These are phyloP conservation scores for Lingula anatina DNA, from an alignment of 2,888 invertebrate genomes.

Conservation along the genomic window DNA sequence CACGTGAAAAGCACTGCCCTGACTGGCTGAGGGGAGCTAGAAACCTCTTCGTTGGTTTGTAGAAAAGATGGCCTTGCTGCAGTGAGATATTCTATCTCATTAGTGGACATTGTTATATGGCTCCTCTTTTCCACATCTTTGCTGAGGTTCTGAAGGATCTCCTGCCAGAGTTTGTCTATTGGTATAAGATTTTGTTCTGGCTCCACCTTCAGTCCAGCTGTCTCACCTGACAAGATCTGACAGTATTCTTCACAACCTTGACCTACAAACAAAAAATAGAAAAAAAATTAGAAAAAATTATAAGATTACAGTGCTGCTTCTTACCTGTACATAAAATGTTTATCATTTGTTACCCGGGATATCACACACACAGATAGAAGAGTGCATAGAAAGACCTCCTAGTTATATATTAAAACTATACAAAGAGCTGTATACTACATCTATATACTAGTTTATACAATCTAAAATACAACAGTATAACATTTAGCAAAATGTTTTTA, in stretches of 20 bases:
- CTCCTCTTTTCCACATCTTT: constrained; percentile 23
- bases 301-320: no score
- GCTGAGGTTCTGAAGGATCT: constrained; percentile 28
- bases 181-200: constrained; percentile 16
- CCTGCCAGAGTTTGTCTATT: constrained; percentile 33
- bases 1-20: constrained; percentile 38
- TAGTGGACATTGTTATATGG: constrained; percentile 27
- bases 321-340: no score
- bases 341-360: no score
- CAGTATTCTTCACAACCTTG: background rate
- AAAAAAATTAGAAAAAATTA: no score
- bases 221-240: background rate
- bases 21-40: constrained; percentile 9
- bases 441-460: no score
- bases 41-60: background rate
- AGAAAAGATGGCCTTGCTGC: background rate
- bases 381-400: no score
- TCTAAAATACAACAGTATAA: no score
- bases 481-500: no score
- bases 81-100: constrained; percentile 27
- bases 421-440: no score
- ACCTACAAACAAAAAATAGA: no score
- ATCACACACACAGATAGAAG: no score
- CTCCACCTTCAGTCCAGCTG: background rate
- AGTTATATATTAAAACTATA: no score